A percentile compares a stretch with the other conserved stretches of the same genome.
These are phyloP conservation scores for Anisognathus igniventris DNA, from an alignment of 2,797 vertebrate species.

Conservation along the genomic window DNA sequence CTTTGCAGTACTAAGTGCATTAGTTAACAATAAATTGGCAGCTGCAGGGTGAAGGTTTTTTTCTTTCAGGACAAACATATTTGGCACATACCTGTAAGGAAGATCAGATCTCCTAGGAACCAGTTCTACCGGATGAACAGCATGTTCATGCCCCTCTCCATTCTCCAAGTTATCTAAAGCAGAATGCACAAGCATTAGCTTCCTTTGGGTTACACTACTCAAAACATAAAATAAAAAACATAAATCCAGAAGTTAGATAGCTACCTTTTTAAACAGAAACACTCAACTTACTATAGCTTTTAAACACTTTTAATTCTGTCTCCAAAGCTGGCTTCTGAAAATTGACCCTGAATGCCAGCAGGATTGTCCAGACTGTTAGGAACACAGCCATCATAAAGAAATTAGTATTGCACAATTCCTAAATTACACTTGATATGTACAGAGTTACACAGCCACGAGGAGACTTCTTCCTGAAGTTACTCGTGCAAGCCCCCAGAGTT, in stretches of 20 bases:
- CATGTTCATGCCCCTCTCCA: slow-evolving; percentile 71
- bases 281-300: background rate
- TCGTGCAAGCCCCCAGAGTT: background rate
- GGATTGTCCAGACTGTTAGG: background rate
- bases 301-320: background rate
- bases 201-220: background rate
- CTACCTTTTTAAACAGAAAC: background rate
- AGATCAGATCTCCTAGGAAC: slow-evolving; percentile 73
- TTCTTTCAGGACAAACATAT: background rate
- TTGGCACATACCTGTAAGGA: slow-evolving; percentile 77
- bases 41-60: background rate
- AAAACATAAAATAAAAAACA: background rate
- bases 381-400: too few relatives aligned
- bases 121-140: slow-evolving; percentile 60
- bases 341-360: background rate
- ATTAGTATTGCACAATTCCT: background rate
- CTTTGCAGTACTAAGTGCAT: background rate
- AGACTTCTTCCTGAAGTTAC: background rate
- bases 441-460: background rate
- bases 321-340: background rate
- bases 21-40: background rate
- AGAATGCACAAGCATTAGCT: slow-evolving; percentile 67
- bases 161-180: slow-evolving; percentile 78
- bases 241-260: background rate
- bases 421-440: background rate